Base-by-base conservation (phyloP, 2,113 vertebrate species). In the Mesembrinibis cayennensis region DNA sequence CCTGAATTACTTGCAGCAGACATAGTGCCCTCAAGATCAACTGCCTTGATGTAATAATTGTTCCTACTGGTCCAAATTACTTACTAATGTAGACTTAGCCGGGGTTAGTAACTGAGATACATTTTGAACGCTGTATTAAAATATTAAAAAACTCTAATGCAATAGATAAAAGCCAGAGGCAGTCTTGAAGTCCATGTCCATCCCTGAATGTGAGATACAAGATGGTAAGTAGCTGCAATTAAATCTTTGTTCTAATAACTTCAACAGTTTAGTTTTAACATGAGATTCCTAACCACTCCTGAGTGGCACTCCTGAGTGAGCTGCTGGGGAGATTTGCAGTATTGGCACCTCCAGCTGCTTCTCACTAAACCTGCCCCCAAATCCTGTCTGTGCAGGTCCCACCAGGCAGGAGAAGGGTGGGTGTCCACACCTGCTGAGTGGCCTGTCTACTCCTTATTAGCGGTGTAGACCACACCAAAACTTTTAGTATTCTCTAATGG, bases 371-470 rank as follows among this genome's bases (percentile, higher is more conserved):
- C 4, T 36, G 14, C 1, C 11, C 4, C 11, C 6, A 42, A 47
- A 32, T 65, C 13, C 8, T 63, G 17, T 42, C 19, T 19, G 9
- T 26, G 29, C 2, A 38, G 15, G 19, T 61, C 49, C 29, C 9
- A 2, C 2, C 1, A 8, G 10, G 20, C 11, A 34, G 58, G 21
- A 49, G 11, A 6, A 67, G 2, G 1, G 0, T n/a, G 13, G 2
- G 1, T 32, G 12, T 50, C 22, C 3, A 3, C 16, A 40, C 3
- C 13, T 42, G 13, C 17, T 59, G 13, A 67, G 15, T 27, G 17
- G 6, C 6, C 30, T 30, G 2, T 27, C 50, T 59, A 17, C 11
- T 32, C 8, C 16, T 40, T 70, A 7, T 34, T 81, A 61, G 36
- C 3, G 1, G 5, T 20, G 12, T 11, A 69, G 6, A 55, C 15